Conservation (phyloP, 2,797 vertebrate species). For the Holocentrus rufus region DNA sequence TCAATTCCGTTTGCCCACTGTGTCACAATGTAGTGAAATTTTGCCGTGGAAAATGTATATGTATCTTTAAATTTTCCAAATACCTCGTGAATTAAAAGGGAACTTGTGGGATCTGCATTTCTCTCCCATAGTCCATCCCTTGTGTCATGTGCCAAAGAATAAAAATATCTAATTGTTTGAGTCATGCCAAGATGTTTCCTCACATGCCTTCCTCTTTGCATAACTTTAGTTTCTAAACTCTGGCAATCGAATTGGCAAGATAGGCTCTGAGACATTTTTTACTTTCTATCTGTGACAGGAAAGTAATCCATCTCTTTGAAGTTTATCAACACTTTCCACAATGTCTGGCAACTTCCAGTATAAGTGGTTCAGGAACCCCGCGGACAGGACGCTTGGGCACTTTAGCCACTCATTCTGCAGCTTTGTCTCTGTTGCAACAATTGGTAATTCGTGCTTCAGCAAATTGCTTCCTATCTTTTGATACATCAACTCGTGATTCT, state of each 20-base stretch:
- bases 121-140: neutral
- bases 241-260: neutral
- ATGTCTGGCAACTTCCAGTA: conserved; percentile 29
- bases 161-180: conserved; percentile 16
- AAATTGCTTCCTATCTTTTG: conserved; percentile 26
- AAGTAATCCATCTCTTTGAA: conserved; percentile 18
- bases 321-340: conserved; percentile 35
- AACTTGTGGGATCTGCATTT: neutral
- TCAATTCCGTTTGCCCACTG: too few species aligned
- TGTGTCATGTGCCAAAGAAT: conserved; percentile 16
- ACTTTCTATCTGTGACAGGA: neutral
- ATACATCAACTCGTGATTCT: conserved; percentile 25
- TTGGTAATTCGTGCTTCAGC: conserved; percentile 15
- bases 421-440: conserved; percentile 16
- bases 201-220: conserved; percentile 35
- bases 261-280: neutral
- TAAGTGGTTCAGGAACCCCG: neutral
- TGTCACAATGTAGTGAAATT: neutral
- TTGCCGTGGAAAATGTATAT: neutral
- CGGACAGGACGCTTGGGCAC: conserved; percentile 9
- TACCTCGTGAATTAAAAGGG: neutral
- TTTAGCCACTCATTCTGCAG: neutral
- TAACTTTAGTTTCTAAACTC: neutral
- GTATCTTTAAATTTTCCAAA: neutral
- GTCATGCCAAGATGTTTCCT: conserved; percentile 24